Evolutionary conservation across 2,113 vertebrate genomes (phyloP), one percentile per base, ranked within the genome.

Genomic region (Sapajus apella): DNA sequence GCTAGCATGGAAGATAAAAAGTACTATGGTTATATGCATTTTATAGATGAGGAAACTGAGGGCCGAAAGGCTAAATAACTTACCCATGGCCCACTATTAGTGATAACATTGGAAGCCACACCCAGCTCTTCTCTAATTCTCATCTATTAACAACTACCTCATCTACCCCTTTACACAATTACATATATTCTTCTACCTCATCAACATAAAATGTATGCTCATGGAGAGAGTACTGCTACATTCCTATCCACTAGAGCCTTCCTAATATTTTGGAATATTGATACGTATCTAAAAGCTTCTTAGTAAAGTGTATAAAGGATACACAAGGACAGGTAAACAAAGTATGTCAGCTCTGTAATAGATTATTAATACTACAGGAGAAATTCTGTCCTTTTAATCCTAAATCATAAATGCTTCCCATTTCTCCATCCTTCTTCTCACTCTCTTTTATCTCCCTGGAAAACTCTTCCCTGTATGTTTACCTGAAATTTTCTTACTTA

Each of bases 251-350:
- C 82, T 77, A 86, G 37, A 85, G 18, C 45, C 27, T 93, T 96
- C 45, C 73, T 92, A 76, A n/a, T 94, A 92, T 68, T 82, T 77
- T 56, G 40, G 11, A 3, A 30, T 66, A 4, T 70, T 75, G 64
- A 52, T 82, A 94, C 88, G 68, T 97, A 94, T 45, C 68, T 85
- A 96, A 92, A 90, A 90, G 18, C 18, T 37, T 92, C 50, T 80
- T 14, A n/a, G 8, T 79, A 90, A 92, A 79, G 1, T 1, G 66
- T 86, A 52, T 58, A 94, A 92, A 94, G 45, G 32, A 82, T 52
- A 91, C 8, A 96, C 83, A 93, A 92, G 50, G 13, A 79, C 47
- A 66, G 5, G 2, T 12, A 20, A 47, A n/a, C 20, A 45, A 20
- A 87, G 10, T 68, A 87, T 52, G 16, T 91, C 43, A 87, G 5